Base-by-base conservation (phyloP, 64 coral and sea anemone species). In the Astreopora myriophthalma region DNA sequence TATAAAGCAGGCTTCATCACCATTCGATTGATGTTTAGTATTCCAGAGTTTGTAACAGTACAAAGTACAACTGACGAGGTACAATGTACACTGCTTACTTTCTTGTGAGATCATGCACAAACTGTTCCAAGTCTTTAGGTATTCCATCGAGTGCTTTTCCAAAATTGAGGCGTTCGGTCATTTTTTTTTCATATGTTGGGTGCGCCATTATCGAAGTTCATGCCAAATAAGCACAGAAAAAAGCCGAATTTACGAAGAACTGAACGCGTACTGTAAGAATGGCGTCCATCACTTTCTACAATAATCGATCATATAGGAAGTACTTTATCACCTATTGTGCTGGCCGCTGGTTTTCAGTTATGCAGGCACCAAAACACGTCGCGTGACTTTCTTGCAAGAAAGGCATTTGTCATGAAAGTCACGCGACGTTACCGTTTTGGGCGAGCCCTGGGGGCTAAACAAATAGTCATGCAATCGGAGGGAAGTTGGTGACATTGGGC, bases 131-230 rank as follows among this genome's bases (percentile, higher is more conserved):
- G 13, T 87, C 90, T 48, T 92, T 42, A 0, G 96, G 93, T 46
- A 95, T 90, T 52, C 93, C 93, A 72, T 98, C 96, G 1, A 98
- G 70, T 42, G 93, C 90, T 63, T 95, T 95, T 27, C 96, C 96
- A 90, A 98, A 98, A 55, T 98, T 98, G 33, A 95, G 77, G 39
- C 95, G 93, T 6, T 95, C 93, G 5, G 96, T 98, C 85, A 17
- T 70, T 76, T 98, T 98, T 46, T 83, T 73, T 46, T 52, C 85
- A 55, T 83, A 67, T 22, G 88, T 77, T 30, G 96, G 96, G 73
- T 95, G 91, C 19, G 96, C 93, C 96, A 98, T 98, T 33, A 12
- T 98, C 20, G 13, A 1, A 63, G 22, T n/a, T 22, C 33, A 39
- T 11, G 11, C 79, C 23, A 26, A 64, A 64, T 22, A 64, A 5